Conservation (phyloP, 2,113 vertebrate species). For the Pluvianellus socialis region DNA sequence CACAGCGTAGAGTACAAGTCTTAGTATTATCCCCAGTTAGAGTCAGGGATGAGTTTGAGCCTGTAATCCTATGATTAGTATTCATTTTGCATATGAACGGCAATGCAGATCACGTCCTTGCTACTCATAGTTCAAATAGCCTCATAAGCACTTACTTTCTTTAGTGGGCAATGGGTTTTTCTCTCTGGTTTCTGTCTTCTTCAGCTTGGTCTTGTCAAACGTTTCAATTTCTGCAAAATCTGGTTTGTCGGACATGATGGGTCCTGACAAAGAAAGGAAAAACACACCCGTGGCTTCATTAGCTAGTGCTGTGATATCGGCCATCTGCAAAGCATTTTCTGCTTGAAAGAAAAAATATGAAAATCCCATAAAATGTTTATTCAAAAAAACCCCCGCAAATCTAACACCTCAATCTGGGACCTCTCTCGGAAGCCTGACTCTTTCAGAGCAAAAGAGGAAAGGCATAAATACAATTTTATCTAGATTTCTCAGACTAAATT, state of each 20-base stretch:
- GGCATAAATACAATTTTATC: neutral
- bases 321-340: slow-evolving; percentile 34
- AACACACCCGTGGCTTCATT: slow-evolving; percentile 45
- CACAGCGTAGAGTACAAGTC: neutral
- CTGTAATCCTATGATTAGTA: slow-evolving; percentile 43
- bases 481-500: neutral
- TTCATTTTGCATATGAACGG: slow-evolving; percentile 35
- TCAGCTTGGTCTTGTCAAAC: slow-evolving; percentile 90
- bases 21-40: slow-evolving; percentile 1
- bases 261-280: slow-evolving; percentile 65
- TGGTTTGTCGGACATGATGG: slow-evolving; percentile 89
- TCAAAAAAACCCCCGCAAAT: neutral
- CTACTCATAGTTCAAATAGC: neutral
- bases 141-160: slow-evolving; percentile 82
- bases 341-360: neutral
- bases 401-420: neutral
- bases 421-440: neutral
- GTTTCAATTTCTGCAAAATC: slow-evolving; percentile 87
- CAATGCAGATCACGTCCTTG: neutral
- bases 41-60: slow-evolving; percentile 17
- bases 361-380: neutral
- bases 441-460: neutral
- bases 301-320: slow-evolving; percentile 14
- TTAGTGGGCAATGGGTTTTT: slow-evolving; percentile 90
- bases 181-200: slow-evolving; percentile 90